These are phyloP conservation scores for Megalonaias nervosa DNA, from an alignment of 1,140 invertebrate species.

Conservation along the genomic window DNA sequence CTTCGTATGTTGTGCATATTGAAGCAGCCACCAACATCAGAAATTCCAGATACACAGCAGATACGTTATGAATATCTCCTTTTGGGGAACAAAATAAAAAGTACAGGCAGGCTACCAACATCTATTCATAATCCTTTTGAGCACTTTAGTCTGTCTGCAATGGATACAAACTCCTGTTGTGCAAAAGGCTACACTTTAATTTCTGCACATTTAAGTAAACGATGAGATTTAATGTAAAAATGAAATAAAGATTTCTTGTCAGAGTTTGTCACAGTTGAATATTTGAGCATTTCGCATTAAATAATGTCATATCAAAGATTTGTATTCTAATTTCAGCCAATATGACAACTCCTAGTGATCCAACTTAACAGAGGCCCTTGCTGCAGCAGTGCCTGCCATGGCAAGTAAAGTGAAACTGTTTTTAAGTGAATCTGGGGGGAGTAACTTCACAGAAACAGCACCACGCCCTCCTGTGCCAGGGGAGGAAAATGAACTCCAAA, in stretches of 20 bases:
- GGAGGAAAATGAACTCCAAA: constrained; percentile 70
- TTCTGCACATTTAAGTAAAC: too few species aligned
- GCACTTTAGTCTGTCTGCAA: too few species aligned
- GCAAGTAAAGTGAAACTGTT: constrained; percentile 65
- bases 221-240: background rate
- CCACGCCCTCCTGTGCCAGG: constrained; percentile 69
- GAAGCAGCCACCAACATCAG: too few species aligned
- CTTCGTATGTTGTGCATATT: too few species aligned
- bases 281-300: constrained; percentile 6
- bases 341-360: constrained; percentile 6
- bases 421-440: constrained; percentile 66
- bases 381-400: constrained; percentile 1
- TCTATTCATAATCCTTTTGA: too few species aligned
- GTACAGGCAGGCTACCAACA: too few species aligned
- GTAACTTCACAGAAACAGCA: constrained; percentile 68
- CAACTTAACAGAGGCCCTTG: too few species aligned
- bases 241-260: background rate
- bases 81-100: too few species aligned
- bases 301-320: background rate
- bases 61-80: too few species aligned
- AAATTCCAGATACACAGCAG: too few species aligned
- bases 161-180: too few species aligned
- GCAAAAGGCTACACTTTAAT: too few species aligned
- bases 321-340: constrained; percentile 15
- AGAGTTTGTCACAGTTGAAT: background rate